Base-by-base conservation (phyloP, 2,113 vertebrate species). In the Urocolius indicus region DNA sequence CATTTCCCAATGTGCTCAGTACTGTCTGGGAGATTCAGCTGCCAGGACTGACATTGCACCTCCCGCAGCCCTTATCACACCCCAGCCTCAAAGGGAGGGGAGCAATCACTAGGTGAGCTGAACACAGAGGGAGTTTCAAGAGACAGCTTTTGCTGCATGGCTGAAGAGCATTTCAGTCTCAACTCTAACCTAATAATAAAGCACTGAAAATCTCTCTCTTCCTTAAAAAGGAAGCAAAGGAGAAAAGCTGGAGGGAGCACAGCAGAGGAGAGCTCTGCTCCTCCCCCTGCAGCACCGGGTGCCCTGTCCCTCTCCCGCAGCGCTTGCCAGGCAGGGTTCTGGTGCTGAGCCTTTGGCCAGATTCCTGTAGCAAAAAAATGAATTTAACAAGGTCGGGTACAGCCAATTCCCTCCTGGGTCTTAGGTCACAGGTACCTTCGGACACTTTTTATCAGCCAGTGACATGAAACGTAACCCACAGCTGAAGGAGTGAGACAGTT, bases 181-280 rank as follows among this genome's bases (percentile, higher is more conserved):
- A 24, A 65, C 69, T 90, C 41, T 16, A 67, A 89, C 24, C 72
- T 49, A 21, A 38, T 43, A 95, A 92, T 94, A 93, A 94, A 89
- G 69, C n/a, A 58, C 88, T 81, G 61, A 86, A 94, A 94, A 93
- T 65, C 54, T 41, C 92, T 72, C 63, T 75, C 59, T 87, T 79
- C 85, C 90, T 95, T 90, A 75, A 90, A 90, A 94, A 93, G 90
- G 45, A 92, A 89, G 51, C 54, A 79, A 65, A 93, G 43, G 43
- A 83, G 52, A 61, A 48, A 67, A 90, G 69, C 46, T 46, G n/a
- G 46, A 76, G 75, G 41, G 67, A 63, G 30, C 11, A 32, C 11
- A 36, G 46, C 1, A 26, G 57, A 41, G 2, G 29, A 41, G 34
- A 7, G 48, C 29, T 7, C 67, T 22, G 38, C 69, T 74, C 76